These are phyloP conservation scores for Leuciscus idus DNA, from an alignment of 2,113 vertebrate species.

Conservation along the genomic window DNA sequence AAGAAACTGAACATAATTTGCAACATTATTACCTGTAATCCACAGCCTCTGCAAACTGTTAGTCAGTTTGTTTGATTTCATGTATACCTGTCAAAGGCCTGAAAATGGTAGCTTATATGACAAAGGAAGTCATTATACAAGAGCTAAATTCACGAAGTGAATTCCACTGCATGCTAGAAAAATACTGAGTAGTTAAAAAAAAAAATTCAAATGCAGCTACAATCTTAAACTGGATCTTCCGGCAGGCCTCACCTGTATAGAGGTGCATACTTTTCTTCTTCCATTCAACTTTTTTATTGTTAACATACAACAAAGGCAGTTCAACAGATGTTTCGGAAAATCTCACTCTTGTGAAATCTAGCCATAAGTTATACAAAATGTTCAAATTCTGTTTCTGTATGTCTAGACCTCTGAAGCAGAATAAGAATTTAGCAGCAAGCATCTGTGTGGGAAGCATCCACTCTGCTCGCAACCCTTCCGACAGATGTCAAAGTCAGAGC, in stretches of 20 bases:
- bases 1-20: too few relatives aligned
- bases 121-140: not conserved
- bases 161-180: not conserved
- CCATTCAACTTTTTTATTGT: not conserved
- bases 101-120: slow-evolving; percentile 32
- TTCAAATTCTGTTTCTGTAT: slow-evolving; percentile 15
- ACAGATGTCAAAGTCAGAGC: slow-evolving; percentile 36
- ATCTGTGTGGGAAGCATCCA: slow-evolving; percentile 35
- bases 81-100: slow-evolving; percentile 36
- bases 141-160: not conserved
- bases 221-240: not conserved
- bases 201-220: not conserved
- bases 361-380: not conserved
- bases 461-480: slow-evolving; percentile 12
- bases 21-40: too few relatives aligned
- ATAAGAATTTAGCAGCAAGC: slow-evolving; percentile 17
- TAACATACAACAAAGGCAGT: not conserved
- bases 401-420: not conserved
- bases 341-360: not conserved
- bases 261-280: not conserved
- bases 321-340: slow-evolving; percentile 11
- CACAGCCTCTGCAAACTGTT: too few relatives aligned
- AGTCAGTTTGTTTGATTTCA: not conserved
- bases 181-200: not conserved
- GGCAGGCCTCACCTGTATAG: not conserved